Evolutionary conservation across 2,888 invertebrate genomes (phyloP), one percentile per base, ranked within the genome.

Genomic region (Taenaris catops): DNA sequence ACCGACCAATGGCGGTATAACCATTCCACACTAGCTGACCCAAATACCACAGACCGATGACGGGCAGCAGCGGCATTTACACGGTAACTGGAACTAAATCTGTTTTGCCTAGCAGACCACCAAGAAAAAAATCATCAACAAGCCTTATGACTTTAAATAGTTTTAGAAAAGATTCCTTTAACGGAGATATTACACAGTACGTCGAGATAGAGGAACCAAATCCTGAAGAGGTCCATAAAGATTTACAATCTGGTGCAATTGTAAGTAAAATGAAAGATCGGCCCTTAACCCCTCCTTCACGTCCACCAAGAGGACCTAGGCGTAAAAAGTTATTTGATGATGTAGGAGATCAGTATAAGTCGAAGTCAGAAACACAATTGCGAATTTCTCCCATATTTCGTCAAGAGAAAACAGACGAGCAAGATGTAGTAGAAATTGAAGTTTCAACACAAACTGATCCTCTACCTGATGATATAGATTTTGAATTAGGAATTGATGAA

Each of bases 391-490:
- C 51, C 4, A 44, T 46, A 18, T 54, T 48, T 23, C 41, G 43
- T 11, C 19, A 34, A 23, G 61, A 66, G 8, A 51, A 59, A 32
- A 34, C 40, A 8, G 65, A 60, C 37, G 32, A 58, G 21, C 76
- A 83, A 26, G 67, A 79, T 45, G 57, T 87, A 9, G 63, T 89
- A 41, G 94, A 94, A 70, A 91, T 91, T 10, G 93, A 93, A 58
- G 92, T 93, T 2, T 94, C 94, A 0, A 94, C 94, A 0, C 95
- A 96, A 75, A 96, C 95, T 0, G 95, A 96, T 71, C 94, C 95
- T 0, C 66, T 95, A 23, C 94, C 94, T 0, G 94, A 94, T 52
- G 94, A 94, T 52, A 90, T 93, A 38, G 89, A 90, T 46, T 91
- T 91, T 58, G 92, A 93, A 57, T 74, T 89, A 49, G 78, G 88